Base-by-base conservation (phyloP, 2,888 invertebrate species). In the Serrognathus titanus region DNA sequence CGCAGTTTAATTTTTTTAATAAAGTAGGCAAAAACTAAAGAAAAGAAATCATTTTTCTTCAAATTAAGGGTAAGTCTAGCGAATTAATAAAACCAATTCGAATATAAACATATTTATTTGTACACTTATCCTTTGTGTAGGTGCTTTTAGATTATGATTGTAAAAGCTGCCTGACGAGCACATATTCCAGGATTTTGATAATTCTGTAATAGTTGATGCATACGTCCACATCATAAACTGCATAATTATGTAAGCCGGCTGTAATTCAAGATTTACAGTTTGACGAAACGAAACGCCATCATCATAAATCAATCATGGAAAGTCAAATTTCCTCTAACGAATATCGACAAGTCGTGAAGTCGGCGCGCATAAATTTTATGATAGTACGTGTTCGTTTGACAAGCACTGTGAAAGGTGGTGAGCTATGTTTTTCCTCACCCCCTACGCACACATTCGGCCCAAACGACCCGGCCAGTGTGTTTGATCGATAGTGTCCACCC, bases 401-500 rank as follows among this genome's bases (percentile, higher is more conserved):
- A 62, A 55, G 55, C 62, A 56, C 55, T 62, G 58, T 55, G 58
- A 58, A 61, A 63, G 59, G 63, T 66, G 62, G 63, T 61, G 59
- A 58, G 61, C 59, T 60, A 58, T 63, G 60, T 66, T 64, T 65
- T 63, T 58, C 62, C 56, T 41, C 57, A 57, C 43, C 51, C 57
- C 52, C 52, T 52, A 52, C 57, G 55, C 57, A 56, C 55, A 54
- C 55, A 49, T 48, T 59, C 61, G 57, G 63, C 64, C 68, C 66
- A 68, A 69, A 70, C 68, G 67, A 69, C 69, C 70, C 70, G 72
- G 72, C 69, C 71, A 71, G 70, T 71, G 24, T 31, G 74, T 74
- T 74, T 74, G 79, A 78, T 76, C 77, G 74, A 73, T 72, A 72
- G 71, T 73, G 72, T 71, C 71, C 73, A 73, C 73, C 72, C 70